Conservation (phyloP, 1,140 invertebrate species). For the Pseudoatta argentina region DNA sequence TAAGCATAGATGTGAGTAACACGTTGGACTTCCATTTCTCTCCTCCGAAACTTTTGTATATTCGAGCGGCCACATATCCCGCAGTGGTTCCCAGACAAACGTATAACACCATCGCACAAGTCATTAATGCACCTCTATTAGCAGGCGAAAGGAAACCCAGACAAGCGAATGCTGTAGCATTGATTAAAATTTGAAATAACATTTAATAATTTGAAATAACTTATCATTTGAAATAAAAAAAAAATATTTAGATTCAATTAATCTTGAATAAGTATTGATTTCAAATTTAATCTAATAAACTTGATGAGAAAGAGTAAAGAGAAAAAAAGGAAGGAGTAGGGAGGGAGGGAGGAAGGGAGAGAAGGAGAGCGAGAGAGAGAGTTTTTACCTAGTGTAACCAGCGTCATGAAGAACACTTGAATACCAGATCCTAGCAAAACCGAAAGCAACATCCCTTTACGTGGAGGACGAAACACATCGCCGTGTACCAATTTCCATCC, state of each 20-base stretch:
- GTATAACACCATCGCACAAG: conserved; percentile 97
- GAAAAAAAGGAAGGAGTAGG: too few species aligned
- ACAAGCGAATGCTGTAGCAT: conserved; percentile 94
- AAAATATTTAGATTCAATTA: conserved; percentile 19
- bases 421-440: conserved; percentile 98
- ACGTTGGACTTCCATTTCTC: conserved; percentile 99
- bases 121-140: conserved; percentile 99
- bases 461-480: conserved; percentile 97
- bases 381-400: conserved; percentile 88
- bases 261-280: conserved; percentile 11
- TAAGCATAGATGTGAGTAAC: conserved; percentile 97
- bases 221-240: neutral
- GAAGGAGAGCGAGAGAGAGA: too few species aligned
- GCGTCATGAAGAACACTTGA: conserved; percentile 92
- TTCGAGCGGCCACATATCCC: conserved; percentile 97
- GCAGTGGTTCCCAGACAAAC: conserved; percentile 98
- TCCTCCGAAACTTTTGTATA: conserved; percentile 99
- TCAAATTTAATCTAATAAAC: neutral
- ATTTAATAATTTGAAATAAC: conserved; percentile 15
- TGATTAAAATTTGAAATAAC: conserved; percentile 15
- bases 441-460: conserved; percentile 98
- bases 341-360: neutral
- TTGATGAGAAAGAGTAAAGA: neutral
- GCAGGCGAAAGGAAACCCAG: conserved; percentile 99
- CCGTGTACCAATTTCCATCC: conserved; percentile 99